Base-by-base conservation (phyloP, 1,140 invertebrate genomes). In the Araneus ventricosus region DNA sequence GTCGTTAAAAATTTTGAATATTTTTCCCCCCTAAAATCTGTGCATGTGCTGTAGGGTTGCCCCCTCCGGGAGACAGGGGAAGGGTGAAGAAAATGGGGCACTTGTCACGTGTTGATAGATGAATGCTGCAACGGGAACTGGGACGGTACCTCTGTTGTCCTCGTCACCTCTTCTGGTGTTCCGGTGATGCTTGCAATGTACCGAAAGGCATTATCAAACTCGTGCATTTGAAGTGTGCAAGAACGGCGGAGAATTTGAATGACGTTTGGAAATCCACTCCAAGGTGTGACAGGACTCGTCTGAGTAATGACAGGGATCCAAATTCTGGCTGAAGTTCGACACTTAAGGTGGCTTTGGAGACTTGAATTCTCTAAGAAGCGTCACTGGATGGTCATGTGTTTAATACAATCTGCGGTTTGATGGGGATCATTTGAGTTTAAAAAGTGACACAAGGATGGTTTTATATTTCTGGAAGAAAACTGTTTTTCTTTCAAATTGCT, bases 71-170 rank as follows among this genome's bases (percentile, higher is more conserved):
- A 24, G 6, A 20, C n/a, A 41, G 39, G 61, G 10, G 86, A 37
- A 39, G n/a, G 59, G 61, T n/a, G 86, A 24, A 27, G 61, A 88
- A 88, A 70, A 41, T 7, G 41, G 86, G 84, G 45, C 41, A 52
- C 45, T 45, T 84, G 80, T 84, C 80, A 84, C 80, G 80, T 84
- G 80, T 84, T 84, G 80, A 84, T 84, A 45, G 80, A 84, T 84
- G 80, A 84, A 41, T 84, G 39, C 37, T 37, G 22, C 27, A 5
- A 30, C 39, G 20, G 30, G 27, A 75, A 34, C 70, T 34, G 70
- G 70, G 70, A 75, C 70, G 70, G 30, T 30, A 37, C 70, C 70
- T 22, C 70, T 75, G 70, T 37, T 75, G 70, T 75, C 14, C 70
- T 75, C 70, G 30, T 75, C 70, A 34, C 30, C 30, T 75, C 27